Base-by-base conservation (phyloP, 2,888 invertebrate genomes). In the Xiphydria camelus region DNA sequence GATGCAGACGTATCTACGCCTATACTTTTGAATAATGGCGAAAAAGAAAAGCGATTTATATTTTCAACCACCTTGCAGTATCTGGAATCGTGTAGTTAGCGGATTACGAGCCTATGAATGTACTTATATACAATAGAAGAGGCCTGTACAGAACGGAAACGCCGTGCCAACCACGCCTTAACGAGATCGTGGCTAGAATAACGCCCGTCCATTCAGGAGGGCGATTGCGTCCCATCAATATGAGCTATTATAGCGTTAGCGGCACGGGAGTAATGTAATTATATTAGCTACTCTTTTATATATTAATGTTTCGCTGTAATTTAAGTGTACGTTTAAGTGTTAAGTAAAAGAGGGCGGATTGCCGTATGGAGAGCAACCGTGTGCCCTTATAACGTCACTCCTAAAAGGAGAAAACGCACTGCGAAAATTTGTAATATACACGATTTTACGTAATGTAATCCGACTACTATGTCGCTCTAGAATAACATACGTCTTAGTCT, bases 361-460 rank as follows among this genome's bases (percentile, higher is more conserved):
- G 25, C 34, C 39, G 15, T 20, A 34, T 32, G 37, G 38, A 18
- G 15, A 37, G 34, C n/a, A 29, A 25, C 40, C 32, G 22, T 46
- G 49, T 49, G 55, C 55, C 54, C 51, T 62, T 64, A n/a, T n/a
- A n/a, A n/a, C n/a, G n/a, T n/a, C n/a, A n/a, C n/a, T n/a, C n/a
- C n/a, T n/a, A n/a, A n/a, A n/a, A n/a, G n/a, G n/a, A n/a, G n/a
- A n/a, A n/a, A n/a, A n/a, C n/a, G n/a, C n/a, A n/a, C n/a, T n/a
- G n/a, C n/a, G n/a, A n/a, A n/a, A n/a, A n/a, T n/a, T n/a, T n/a
- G 63, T 63, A 65, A 61, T 38, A 63, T 62, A 66, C 57, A 59
- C 56, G 32, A 55, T 41, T 60, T 57, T 60, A 59, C 50, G 53
- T 56, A 55, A 59, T 64, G 59, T 64, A 62, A 62, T 61, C 57